Conservation (phyloP, 2,113 vertebrate species). For the Circaetus cinerascens region DNA sequence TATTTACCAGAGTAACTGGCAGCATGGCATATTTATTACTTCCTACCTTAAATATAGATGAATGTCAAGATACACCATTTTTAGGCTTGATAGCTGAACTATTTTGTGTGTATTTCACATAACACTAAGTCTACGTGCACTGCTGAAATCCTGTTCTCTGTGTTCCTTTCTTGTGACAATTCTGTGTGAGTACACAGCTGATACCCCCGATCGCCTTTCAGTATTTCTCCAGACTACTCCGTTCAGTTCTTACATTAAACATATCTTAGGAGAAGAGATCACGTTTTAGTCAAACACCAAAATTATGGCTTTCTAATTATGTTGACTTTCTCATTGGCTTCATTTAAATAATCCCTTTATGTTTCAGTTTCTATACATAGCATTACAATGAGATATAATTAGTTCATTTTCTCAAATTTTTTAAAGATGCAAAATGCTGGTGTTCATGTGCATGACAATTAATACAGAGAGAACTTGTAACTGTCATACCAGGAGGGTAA, state of each 20-base stretch:
- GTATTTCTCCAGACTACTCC: not conserved
- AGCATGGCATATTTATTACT: not conserved
- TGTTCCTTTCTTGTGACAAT: not conserved
- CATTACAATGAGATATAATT: not conserved
- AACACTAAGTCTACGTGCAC: not conserved
- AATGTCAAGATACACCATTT: not conserved
- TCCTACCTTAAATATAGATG: not conserved
- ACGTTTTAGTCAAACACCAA: not conserved
- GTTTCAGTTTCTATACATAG: not conserved
- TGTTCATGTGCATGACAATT: not conserved
- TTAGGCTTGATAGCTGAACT: not conserved
- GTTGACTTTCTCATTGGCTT: not conserved
- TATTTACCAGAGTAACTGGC: not conserved
- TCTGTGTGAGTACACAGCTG: not conserved
- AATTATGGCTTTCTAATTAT: not conserved
- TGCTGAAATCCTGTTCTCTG: not conserved
- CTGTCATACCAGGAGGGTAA: not conserved
- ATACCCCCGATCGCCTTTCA: accelerated
- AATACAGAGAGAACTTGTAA: not conserved
- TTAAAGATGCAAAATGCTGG: not conserved
- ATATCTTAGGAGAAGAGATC: not conserved
- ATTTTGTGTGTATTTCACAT: not conserved
- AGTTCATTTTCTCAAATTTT: not conserved
- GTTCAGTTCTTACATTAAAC: not conserved
- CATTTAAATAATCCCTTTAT: not conserved